A percentile compares a stretch with the other conserved stretches of the same genome.
Conservation (phyloP, 2,888 invertebrate species). For the Nomada goodeniana region DNA sequence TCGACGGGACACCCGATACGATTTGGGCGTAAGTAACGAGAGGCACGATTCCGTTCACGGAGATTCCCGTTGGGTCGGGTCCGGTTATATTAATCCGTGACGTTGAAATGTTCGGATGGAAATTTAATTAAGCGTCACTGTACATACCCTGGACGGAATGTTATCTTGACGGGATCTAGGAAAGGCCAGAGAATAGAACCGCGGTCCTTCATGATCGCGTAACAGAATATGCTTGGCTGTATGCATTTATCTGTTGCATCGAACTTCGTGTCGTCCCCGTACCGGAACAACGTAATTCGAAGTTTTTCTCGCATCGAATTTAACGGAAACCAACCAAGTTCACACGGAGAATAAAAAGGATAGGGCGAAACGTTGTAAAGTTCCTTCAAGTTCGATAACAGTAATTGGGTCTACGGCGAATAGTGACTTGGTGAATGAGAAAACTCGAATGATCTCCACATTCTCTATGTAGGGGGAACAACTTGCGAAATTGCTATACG, state of each 20-base stretch:
- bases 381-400: neutral
- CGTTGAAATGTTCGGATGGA: neutral
- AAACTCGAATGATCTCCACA: neutral
- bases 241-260: no score
- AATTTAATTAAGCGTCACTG: neutral
- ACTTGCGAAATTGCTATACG: neutral
- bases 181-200: neutral
- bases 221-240: neutral
- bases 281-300: no score
- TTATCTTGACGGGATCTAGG: neutral
- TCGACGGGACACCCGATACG: constrained; percentile 46
- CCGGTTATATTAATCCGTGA: neutral
- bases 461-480: neutral
- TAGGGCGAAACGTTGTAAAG: neutral
- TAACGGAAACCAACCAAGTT: no score
- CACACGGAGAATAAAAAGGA: neutral
- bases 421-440: neutral
- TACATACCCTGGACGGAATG: neutral
- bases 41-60: neutral
- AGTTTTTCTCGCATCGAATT: no score
- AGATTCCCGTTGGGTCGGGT: neutral
- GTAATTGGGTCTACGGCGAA: neutral
- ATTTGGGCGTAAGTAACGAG: constrained; percentile 46
- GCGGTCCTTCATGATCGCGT: no score
- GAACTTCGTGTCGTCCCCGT: no score